A percentile compares a stretch with the other conserved stretches of the same genome.
These are phyloP conservation scores for Cantharis flavilabris DNA, from an alignment of 2,888 invertebrate species.

Conservation along the genomic window DNA sequence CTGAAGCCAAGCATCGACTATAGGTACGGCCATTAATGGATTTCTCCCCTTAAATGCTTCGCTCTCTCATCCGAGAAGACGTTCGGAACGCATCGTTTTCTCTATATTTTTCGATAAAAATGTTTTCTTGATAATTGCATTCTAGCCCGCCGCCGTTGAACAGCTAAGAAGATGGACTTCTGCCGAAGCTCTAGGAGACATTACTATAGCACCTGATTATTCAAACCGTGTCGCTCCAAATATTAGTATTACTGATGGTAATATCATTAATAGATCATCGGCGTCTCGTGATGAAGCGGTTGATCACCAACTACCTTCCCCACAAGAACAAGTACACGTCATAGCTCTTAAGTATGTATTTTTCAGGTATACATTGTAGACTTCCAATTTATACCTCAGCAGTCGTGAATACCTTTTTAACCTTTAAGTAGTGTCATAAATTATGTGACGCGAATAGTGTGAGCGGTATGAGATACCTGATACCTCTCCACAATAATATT, in stretches of 20 bases:
- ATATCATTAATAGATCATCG: conserved; percentile 57
- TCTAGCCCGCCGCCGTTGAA: conserved; percentile 79
- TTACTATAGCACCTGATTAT: conserved; percentile 79
- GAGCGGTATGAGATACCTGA: too few species aligned
- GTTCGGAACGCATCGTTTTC: too few species aligned
- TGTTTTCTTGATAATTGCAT: conserved; percentile 10
- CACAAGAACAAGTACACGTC: conserved; percentile 83
- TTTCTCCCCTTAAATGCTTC: too few species aligned
- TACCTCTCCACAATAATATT: too few species aligned
- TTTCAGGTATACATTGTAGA: neutral
- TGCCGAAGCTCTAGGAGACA: conserved; percentile 78
- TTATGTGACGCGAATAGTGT: too few species aligned
- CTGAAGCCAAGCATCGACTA: too few species aligned
- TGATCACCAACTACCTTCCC: conserved; percentile 85
- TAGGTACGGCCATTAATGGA: too few species aligned
- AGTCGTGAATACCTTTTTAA: neutral
- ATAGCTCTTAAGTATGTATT: conserved; percentile 77
- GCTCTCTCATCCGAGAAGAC: too few species aligned
- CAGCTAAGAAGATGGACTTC: conserved; percentile 86
- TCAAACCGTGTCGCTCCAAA: conserved; percentile 70
- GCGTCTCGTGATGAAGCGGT: conserved; percentile 71
- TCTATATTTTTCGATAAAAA: too few species aligned
- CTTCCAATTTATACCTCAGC: neutral
- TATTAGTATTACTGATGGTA: conserved; percentile 55
- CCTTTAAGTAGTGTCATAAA: too few species aligned